These are phyloP conservation scores for Cygnus olor DNA, from an alignment of 2,797 vertebrate genomes.

Conservation along the genomic window DNA sequence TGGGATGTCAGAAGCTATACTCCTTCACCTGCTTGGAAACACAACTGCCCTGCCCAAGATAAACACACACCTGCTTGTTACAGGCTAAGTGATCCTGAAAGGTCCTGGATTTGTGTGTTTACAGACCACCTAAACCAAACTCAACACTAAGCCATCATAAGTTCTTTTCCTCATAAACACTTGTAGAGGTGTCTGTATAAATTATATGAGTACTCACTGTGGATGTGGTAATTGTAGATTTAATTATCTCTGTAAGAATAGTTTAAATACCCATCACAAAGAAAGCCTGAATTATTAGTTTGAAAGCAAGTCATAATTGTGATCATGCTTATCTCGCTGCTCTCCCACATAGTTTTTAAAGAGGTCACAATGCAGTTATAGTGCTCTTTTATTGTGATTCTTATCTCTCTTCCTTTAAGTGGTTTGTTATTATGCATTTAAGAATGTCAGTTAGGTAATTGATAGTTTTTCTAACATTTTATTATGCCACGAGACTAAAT, in stretches of 20 bases:
- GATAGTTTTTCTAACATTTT: background rate
- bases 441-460: background rate
- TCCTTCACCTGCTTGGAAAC: background rate
- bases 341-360: background rate
- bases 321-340: background rate
- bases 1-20: background rate
- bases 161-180: background rate
- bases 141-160: background rate
- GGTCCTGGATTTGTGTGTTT: background rate
- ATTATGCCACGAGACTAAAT: background rate
- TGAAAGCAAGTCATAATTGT: background rate
- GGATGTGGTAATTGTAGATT: background rate
- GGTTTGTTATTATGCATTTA: background rate
- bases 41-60: background rate
- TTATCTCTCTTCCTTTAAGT: background rate
- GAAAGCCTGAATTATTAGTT: background rate
- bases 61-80: background rate
- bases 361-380: background rate
- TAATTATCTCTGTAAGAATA: background rate
- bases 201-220: background rate
- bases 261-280: background rate
- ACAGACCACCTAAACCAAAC: background rate
- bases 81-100: background rate
- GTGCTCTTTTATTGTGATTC: background rate
- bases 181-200: background rate